These are phyloP conservation scores for Nyctereutes procyonoides DNA, from an alignment of 2,113 vertebrate species.

Conservation along the genomic window DNA sequence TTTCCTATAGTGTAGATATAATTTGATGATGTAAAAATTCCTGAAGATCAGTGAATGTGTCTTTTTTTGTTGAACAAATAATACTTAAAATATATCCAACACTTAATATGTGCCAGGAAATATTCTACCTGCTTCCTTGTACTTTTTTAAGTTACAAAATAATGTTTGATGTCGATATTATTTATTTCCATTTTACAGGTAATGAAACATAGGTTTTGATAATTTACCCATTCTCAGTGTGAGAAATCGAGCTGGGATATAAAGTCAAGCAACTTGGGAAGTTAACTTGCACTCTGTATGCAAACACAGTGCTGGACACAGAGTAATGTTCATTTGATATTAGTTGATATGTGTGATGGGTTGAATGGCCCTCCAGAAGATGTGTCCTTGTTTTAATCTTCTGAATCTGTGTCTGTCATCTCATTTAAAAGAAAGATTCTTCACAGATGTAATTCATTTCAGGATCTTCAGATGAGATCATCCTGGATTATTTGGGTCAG, in stretches of 20 bases:
- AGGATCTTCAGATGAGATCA: neutral
- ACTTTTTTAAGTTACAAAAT: neutral
- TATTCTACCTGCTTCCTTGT: neutral
- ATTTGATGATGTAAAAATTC: neutral
- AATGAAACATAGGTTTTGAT: neutral
- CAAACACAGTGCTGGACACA: accelerated
- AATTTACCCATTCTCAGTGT: neutral
- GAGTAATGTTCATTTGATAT: neutral
- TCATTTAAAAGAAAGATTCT: neutral
- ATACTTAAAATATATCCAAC: neutral
- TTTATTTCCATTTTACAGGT: neutral
- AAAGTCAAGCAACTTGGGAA: neutral
- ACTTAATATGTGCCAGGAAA: neutral
- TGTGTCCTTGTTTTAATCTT: neutral
- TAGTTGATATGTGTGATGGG: neutral
- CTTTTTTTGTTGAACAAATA: neutral
- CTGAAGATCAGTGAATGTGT: neutral
- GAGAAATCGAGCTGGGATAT: neutral
- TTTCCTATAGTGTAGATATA: neutral
- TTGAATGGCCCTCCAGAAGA: neutral
- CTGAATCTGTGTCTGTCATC: neutral
- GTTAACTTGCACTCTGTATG: neutral
- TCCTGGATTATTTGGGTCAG: neutral
- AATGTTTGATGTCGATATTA: neutral
- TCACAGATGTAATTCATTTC: neutral